phyloP scores from a whole-genome alignment of 2,888 invertebrate genomes.

The Cenopis cana region DNA sequence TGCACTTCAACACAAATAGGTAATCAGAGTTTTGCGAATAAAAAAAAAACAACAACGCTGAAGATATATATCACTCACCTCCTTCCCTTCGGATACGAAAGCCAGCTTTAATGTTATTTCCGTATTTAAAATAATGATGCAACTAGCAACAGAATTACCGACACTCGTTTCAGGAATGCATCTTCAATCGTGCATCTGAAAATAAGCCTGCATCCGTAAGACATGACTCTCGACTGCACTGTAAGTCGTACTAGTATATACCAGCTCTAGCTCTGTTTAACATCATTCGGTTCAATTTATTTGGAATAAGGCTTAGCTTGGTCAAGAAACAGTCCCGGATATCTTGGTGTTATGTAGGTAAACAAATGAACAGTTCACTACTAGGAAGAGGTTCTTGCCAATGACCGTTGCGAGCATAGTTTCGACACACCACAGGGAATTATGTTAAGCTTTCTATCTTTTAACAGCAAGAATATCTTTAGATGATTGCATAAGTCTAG shows the following conservation, averaged over 20 bases:
- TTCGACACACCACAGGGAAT: constrained; percentile 47
- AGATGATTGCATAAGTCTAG: neutral
- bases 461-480: neutral
- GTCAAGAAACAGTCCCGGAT: constrained; percentile 57
- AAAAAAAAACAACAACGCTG: constrained; percentile 23
- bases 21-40: constrained; percentile 2
- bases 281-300: constrained; percentile 53
- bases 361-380: constrained; percentile 57
- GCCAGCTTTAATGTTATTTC: constrained; percentile 31
- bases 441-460: neutral
- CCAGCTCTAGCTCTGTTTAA: constrained; percentile 53
- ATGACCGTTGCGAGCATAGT: constrained; percentile 51
- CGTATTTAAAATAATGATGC: constrained; percentile 31
- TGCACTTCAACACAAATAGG: neutral
- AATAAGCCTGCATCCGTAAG: constrained; percentile 43
- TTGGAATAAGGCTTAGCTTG: constrained; percentile 52
- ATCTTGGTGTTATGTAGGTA: constrained; percentile 55
- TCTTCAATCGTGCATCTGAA: constrained; percentile 40
- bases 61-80: neutral
- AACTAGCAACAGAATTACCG: constrained; percentile 15
- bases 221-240: constrained; percentile 47
- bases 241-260: constrained; percentile 44
- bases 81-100: constrained; percentile 4
- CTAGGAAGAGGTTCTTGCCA: constrained; percentile 46
- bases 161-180: constrained; percentile 35